Conservation (phyloP, 2,113 vertebrate species). For the Mandrillus leucophaeus region DNA sequence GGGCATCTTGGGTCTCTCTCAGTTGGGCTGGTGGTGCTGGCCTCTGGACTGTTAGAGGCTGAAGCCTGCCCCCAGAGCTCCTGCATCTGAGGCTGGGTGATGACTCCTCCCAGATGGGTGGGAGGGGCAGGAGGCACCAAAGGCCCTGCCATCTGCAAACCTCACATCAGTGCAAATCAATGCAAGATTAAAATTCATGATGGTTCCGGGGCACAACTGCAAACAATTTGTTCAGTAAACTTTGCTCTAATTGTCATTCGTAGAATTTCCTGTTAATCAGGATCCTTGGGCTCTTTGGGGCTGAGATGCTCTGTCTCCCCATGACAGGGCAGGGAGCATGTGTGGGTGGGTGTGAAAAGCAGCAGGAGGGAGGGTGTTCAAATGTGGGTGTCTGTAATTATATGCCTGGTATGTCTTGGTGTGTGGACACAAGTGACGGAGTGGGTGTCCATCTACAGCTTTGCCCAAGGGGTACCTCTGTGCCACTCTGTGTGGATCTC, state of each 20-base stretch:
- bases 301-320: conserved; percentile 79
- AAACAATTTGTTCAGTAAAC: conserved; percentile 89
- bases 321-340: conserved; percentile 66
- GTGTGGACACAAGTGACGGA: neutral
- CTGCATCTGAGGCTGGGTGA: neutral
- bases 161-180: conserved; percentile 80
- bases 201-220: conserved; percentile 89
- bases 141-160: conserved; percentile 68
- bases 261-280: conserved; percentile 88
- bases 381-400: neutral
- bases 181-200: conserved; percentile 90
- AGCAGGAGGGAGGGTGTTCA: neutral
- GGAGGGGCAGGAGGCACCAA: neutral
- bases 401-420: neutral
- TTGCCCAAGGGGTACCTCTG: neutral
- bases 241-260: conserved; percentile 88
- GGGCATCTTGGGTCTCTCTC: neutral
- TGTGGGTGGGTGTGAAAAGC: neutral
- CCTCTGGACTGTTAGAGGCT: neutral
- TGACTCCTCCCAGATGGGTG: neutral
- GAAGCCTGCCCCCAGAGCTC: neutral
- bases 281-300: conserved; percentile 83
- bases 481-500: neutral
- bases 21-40: neutral
- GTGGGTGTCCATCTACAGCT: neutral